Evolutionary conservation across 2,797 vertebrate genomes (phyloP).

Genomic region (Crotalus adamanteus): DNA sequence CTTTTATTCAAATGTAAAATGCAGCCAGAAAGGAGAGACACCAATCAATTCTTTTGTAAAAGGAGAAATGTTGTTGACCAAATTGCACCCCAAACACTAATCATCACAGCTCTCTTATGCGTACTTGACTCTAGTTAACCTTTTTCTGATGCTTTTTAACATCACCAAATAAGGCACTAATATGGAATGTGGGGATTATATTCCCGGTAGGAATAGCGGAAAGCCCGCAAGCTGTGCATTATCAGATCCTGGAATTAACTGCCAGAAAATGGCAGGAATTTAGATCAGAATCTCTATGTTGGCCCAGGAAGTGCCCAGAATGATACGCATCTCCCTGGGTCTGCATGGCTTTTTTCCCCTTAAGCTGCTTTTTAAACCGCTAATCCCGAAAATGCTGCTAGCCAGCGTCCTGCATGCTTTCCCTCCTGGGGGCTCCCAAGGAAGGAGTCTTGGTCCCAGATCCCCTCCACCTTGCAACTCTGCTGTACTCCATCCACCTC

Average conservation of each 20-base stretch:
- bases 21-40: conserved; percentile 72
- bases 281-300: conserved; percentile 71
- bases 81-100: conserved; percentile 75
- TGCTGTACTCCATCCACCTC: background rate
- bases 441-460: background rate
- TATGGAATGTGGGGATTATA: conserved; percentile 78
- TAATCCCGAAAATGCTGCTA: conserved; percentile 63
- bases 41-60: conserved; percentile 78
- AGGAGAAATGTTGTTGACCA: conserved; percentile 69
- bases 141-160: conserved; percentile 80
- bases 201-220: conserved; percentile 77
- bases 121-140: conserved; percentile 81
- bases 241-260: conserved; percentile 63
- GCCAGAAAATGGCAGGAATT: conserved; percentile 70
- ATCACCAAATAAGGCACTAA: conserved; percentile 78
- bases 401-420: background rate
- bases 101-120: conserved; percentile 75
- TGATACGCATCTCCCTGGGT: conserved; percentile 42
- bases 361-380: conserved; percentile 64
- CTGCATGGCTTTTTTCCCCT: conserved; percentile 65
- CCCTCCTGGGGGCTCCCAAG: background rate
- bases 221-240: conserved; percentile 68
- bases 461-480: background rate
- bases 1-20: conserved; percentile 78
- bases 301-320: conserved; percentile 72